Evolutionary conservation across 2,888 invertebrate genomes (phyloP).

Genomic region (Thelaira solivaga): DNA sequence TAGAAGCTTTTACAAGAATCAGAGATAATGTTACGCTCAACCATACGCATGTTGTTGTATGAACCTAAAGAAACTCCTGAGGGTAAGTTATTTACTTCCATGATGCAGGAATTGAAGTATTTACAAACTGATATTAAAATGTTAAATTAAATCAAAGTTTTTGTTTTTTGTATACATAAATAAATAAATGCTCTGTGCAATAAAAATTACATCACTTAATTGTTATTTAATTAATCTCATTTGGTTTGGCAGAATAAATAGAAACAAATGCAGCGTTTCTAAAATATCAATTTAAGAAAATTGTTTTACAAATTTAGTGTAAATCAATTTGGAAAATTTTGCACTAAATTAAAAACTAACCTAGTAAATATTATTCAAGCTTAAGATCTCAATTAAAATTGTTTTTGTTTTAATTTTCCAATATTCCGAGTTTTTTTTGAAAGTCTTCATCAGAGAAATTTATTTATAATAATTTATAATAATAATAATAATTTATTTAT

Average conservation of each 20-base stretch:
- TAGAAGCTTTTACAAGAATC: conserved; percentile 77
- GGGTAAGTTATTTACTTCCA: conserved; percentile 83
- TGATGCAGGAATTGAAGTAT: conserved; percentile 82
- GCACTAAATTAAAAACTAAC: no score
- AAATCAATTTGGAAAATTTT: no score
- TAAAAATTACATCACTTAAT: conserved; percentile 19
- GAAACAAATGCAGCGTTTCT: background rate
- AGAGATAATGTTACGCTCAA: conserved; percentile 80
- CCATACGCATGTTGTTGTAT: conserved; percentile 82
- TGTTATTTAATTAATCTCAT: conserved; percentile 20
- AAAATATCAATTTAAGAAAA: no score
- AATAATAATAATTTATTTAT: no score
- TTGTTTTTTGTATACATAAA: background rate
- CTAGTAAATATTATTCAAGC: no score
- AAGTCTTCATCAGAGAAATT: no score
- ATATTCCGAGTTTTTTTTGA: no score
- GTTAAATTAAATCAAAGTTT: conserved; percentile 52
- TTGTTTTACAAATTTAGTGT: no score
- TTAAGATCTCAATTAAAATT: no score
- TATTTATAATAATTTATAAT: no score
- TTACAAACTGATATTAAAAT: conserved; percentile 79
- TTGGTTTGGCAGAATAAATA: background rate
- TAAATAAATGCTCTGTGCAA: background rate
- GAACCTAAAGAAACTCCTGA: conserved; percentile 86
- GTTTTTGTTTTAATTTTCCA: no score